A percentile compares a stretch with the other conserved stretches of the same genome.
Conservation (phyloP, 1,140 invertebrate genomes). For the Hormaphis cornu region DNA sequence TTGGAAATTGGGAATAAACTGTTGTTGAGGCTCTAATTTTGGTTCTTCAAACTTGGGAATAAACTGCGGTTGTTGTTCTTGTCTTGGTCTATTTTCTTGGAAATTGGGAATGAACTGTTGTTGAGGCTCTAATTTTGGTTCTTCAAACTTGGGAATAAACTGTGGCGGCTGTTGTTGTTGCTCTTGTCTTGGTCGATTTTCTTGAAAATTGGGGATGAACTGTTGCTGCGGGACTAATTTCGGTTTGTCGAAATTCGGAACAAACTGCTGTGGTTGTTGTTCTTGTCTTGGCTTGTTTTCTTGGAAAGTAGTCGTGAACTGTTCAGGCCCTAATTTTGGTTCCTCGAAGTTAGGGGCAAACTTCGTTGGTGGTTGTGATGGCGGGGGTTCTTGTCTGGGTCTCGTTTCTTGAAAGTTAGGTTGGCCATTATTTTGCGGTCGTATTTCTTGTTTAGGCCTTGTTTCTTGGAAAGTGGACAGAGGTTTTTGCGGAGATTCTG, state of each 20-base stretch:
- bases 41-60: conserved; percentile 3
- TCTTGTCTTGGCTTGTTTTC: neutral
- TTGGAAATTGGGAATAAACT: conserved; percentile 1
- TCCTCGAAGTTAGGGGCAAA: neutral
- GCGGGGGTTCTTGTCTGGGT: neutral
- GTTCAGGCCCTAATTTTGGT: too few species aligned
- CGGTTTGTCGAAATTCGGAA: neutral
- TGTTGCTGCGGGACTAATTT: neutral
- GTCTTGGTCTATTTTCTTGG: neutral
- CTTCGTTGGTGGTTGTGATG: neutral
- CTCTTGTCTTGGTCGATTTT: neutral
- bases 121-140: conserved; percentile 3
- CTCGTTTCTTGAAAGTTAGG: neutral
- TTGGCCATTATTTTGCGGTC: neutral
- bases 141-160: neutral
- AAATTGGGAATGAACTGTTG: neutral
- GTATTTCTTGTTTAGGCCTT: neutral
- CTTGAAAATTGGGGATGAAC: neutral
- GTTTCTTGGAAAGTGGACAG: neutral
- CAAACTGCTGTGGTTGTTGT: neutral
- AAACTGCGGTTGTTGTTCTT: neutral
- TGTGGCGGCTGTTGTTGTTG: neutral
- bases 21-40: conserved; percentile 16
- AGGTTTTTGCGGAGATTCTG: neutral
- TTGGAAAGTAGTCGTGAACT: too few species aligned